Evolutionary conservation across 2,113 vertebrate species (phyloP).

Genomic region (Cochlearius cochlearius): DNA sequence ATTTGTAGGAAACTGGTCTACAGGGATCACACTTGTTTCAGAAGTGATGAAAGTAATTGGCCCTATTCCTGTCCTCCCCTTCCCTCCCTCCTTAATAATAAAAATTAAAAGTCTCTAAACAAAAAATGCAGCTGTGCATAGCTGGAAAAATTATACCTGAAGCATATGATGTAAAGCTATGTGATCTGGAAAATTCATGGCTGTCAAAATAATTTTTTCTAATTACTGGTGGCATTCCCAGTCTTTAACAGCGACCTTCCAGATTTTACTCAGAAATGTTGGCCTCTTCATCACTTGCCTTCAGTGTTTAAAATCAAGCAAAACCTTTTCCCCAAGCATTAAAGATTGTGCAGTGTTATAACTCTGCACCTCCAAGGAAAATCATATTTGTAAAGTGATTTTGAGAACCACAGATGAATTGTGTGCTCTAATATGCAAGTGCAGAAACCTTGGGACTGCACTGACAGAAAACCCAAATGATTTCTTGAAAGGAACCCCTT

Average conservation of each 20-base stretch:
- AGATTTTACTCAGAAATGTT: not conserved
- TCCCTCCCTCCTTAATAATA: not conserved
- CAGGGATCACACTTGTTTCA: not conserved
- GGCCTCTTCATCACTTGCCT: not conserved
- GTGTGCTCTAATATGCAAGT: not conserved
- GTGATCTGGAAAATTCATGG: not conserved
- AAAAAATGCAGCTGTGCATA: not conserved
- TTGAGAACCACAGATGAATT: not conserved
- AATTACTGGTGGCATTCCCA: not conserved
- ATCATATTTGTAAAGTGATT: not conserved
- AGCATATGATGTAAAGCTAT: not conserved
- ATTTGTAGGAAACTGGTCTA: not conserved
- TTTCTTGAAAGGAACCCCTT: not conserved
- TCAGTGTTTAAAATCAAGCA: not conserved
- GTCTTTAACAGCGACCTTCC: not conserved
- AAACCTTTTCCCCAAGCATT: not conserved
- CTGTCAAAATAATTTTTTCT: not conserved
- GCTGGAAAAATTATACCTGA: not conserved
- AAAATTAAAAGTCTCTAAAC: not conserved
- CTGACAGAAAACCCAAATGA: not conserved
- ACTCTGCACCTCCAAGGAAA: not conserved
- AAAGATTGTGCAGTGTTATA: not conserved
- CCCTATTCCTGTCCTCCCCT: not conserved
- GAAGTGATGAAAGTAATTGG: not conserved
- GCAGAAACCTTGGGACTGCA: not conserved